These are phyloP conservation scores for Platerodrilus igneus DNA, from an alignment of 2,888 invertebrate species.

Conservation along the genomic window DNA sequence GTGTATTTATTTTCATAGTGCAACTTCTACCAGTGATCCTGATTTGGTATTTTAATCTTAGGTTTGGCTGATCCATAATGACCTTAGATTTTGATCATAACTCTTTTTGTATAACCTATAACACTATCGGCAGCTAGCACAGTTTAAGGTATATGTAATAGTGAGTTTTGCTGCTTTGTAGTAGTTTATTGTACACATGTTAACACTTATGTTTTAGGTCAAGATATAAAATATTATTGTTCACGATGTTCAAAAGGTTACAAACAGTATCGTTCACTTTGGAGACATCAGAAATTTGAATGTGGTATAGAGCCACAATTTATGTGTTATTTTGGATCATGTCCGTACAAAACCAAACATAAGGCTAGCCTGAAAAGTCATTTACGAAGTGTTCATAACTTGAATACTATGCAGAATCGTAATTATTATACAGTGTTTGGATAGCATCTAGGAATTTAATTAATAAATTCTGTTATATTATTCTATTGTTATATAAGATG, in stretches of 20 bases:
- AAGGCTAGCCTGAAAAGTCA: conserved; percentile 15
- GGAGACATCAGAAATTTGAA: conserved; percentile 25
- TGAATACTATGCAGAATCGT: background rate
- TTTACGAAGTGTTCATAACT: background rate
- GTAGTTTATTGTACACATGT: conserved; percentile 5
- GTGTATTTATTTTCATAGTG: too few species aligned
- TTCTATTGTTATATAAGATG: background rate
- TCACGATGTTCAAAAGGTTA: conserved; percentile 12
- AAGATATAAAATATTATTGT: background rate
- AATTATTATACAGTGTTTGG: background rate
- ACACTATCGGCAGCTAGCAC: too few species aligned
- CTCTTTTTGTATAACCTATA: too few species aligned
- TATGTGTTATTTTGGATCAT: conserved; percentile 23
- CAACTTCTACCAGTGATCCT: too few species aligned
- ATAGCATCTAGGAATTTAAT: too few species aligned
- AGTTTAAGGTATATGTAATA: conserved; percentile 2
- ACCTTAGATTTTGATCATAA: too few species aligned
- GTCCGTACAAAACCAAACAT: conserved; percentile 26
- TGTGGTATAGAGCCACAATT: conserved; percentile 28
- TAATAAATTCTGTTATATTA: background rate
- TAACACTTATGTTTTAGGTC: conserved; percentile 2
- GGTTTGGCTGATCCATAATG: too few species aligned
- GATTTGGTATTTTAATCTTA: too few species aligned
- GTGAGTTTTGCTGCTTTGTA: conserved; percentile 2
- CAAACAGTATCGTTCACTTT: conserved; percentile 11